Conservation (phyloP, 2,888 invertebrate species). For the Rhodophaea formosa region DNA sequence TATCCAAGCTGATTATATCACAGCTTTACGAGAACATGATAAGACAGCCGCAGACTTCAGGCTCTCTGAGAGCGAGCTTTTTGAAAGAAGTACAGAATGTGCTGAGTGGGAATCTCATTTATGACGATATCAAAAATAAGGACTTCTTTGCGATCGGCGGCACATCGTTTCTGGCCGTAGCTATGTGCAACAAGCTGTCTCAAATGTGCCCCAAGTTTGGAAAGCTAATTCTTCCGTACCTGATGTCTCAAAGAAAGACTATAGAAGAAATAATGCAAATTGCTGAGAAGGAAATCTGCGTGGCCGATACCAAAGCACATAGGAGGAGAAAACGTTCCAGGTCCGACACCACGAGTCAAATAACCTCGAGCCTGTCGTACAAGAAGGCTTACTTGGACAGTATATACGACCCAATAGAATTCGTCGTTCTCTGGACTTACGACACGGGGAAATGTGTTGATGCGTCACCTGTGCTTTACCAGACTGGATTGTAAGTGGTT, state of each 20-base stretch:
- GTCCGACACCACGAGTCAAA: constrained; percentile 26
- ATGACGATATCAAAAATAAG: constrained; percentile 58
- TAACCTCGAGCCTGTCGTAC: constrained; percentile 18
- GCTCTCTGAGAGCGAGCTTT: constrained; percentile 42
- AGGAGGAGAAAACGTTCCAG: constrained; percentile 44
- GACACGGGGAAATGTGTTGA: constrained; percentile 91
- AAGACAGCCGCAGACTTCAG: constrained; percentile 37
- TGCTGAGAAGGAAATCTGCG: constrained; percentile 47
- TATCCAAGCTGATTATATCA: constrained; percentile 72
- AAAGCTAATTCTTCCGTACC: constrained; percentile 75
- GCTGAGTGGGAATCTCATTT: constrained; percentile 44
- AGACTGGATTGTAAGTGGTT: constrained; percentile 63
- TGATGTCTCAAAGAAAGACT: constrained; percentile 71
- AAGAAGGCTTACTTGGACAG: constrained; percentile 32
- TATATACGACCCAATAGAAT: constrained; percentile 38
- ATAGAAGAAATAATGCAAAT: constrained; percentile 58
- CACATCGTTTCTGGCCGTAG: constrained; percentile 85
- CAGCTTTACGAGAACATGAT: constrained; percentile 55
- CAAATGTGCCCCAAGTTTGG: constrained; percentile 58
- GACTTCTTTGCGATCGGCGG: constrained; percentile 85
- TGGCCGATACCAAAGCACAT: constrained; percentile 38
- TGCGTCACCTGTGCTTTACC: constrained; percentile 84
- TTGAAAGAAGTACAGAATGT: constrained; percentile 51
- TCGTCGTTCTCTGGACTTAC: constrained; percentile 79
- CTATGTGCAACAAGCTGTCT: constrained; percentile 82